Evolutionary conservation across 1,140 invertebrate genomes (phyloP), one percentile per base, ranked within the genome.

Genomic region (Polypedilum pembai): DNA sequence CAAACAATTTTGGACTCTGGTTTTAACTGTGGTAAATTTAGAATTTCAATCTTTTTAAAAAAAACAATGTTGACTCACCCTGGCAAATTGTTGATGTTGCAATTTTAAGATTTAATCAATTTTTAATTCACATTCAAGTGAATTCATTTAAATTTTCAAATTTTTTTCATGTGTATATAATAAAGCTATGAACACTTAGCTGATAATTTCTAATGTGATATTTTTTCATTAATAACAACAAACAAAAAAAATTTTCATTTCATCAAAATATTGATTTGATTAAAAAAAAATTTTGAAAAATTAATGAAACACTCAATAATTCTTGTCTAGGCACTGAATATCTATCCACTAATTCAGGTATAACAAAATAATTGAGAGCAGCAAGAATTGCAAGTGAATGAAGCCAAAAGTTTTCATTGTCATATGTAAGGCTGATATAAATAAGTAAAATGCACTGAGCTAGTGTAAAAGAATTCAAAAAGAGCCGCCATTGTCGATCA

Each of bases 391-490:
- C 8, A 0, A 56, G 3, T 15, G 45, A 56, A 56, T 56, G 45
- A 56, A 56, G 45, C 45, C 45, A 56, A 56, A 56, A 56, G 15
- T 56, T 56, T 56, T 56, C 45, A 56, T 56, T 12, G n/a, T 56
- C 45, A 56, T 12, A 15, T 56, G 3, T 12, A 3, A 15, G 4
- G 15, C 45, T 56, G 12, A 56, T 4, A 12, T 56, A 56, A 4
- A 56, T 56, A n/a, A 56, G n/a, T n/a, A 56, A n/a, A 12, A 56
- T n/a, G n/a, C 45, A 56, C n/a, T 56, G 45, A n/a, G 45, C n/a
- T 56, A 15, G 12, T 0, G 15, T 56, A 56, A 56, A 56, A 15
- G n/a, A 4, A 56, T 56, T n/a, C 12, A 56, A 56, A 15, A 56
- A 15, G 12, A 56, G n/a, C n/a, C 15, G 12, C 45, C 45, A 56